Evolutionary conservation across 2,888 invertebrate genomes (phyloP).

Genomic region (Ecdyonurus torrentis): DNA sequence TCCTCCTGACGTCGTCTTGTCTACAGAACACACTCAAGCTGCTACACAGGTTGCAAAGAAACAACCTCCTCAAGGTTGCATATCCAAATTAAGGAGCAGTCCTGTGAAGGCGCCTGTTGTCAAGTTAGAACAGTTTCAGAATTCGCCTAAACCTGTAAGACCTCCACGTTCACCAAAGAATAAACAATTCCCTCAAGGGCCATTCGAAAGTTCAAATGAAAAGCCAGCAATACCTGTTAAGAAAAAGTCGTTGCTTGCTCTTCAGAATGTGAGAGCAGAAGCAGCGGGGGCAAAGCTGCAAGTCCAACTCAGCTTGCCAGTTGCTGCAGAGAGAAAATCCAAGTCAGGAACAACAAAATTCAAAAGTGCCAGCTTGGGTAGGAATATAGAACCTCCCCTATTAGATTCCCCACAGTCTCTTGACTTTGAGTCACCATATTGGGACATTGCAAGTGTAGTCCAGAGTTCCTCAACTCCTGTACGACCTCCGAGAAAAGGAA

Average conservation of each 20-base stretch:
- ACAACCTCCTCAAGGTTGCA: background rate
- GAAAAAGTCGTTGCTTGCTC: slow-evolving; percentile 6
- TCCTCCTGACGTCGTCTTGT: background rate
- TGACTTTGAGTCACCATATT: background rate
- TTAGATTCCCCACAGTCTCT: background rate
- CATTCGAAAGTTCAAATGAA: background rate
- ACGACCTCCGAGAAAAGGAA: slow-evolving; percentile 6
- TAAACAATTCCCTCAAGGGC: slow-evolving; percentile 1
- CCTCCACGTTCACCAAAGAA: slow-evolving; percentile 8
- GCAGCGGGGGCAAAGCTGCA: background rate
- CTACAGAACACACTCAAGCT: background rate
- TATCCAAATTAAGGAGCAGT: background rate
- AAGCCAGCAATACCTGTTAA: background rate
- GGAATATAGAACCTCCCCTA: background rate
- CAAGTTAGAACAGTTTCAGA: background rate
- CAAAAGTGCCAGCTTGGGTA: slow-evolving; percentile 5
- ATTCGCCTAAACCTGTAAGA: slow-evolving; percentile 1
- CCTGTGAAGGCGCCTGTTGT: background rate
- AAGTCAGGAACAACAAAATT: background rate
- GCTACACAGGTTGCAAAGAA: background rate
- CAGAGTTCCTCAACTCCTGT: background rate
- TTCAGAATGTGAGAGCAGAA: slow-evolving; percentile 3
- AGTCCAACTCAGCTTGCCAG: background rate
- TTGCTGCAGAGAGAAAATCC: background rate
- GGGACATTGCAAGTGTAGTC: background rate